These are phyloP conservation scores for Cranoglanis bouderius DNA, from an alignment of 2,113 vertebrate genomes.

Conservation along the genomic window DNA sequence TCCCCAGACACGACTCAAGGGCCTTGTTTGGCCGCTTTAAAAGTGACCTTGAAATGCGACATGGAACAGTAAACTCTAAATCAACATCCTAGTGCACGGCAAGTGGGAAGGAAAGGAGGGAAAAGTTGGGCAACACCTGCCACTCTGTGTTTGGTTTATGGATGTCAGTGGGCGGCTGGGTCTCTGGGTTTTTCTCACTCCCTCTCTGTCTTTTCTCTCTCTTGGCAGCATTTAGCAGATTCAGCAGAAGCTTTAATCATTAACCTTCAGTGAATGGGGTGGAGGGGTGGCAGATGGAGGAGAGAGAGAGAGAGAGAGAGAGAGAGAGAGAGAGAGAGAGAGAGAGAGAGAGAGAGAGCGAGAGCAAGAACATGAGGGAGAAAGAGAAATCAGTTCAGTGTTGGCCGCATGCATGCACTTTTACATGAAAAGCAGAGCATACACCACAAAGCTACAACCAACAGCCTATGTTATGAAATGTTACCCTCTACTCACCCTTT, in stretches of 20 bases:
- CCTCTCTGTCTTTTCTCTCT: conserved; percentile 12
- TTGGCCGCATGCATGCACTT: conserved; percentile 25
- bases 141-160: conserved; percentile 79
- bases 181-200: conserved; percentile 55
- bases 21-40: conserved; percentile 64
- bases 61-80: conserved; percentile 76
- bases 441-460: conserved; percentile 23
- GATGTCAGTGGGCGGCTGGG: conserved; percentile 67
- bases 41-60: conserved; percentile 72
- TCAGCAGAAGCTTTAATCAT: conserved; percentile 66
- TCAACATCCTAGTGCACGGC: conserved; percentile 53
- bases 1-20: conserved; percentile 58
- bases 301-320: conserved; percentile 7
- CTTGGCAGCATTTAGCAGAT: conserved; percentile 59
- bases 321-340: conserved; percentile 1
- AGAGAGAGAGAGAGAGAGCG: conserved; percentile 7
- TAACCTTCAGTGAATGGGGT: conserved; percentile 66
- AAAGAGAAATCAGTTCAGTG: conserved; percentile 20
- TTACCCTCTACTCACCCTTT: conserved; percentile 18
- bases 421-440: conserved; percentile 42
- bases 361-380: neutral
- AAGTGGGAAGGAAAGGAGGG: conserved; percentile 21
- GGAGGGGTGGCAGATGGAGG: conserved; percentile 10
- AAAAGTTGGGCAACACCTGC: conserved; percentile 74
- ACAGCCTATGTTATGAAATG: conserved; percentile 27